Base-by-base conservation (phyloP, 2,113 vertebrate genomes). In the Cottus gobio region DNA sequence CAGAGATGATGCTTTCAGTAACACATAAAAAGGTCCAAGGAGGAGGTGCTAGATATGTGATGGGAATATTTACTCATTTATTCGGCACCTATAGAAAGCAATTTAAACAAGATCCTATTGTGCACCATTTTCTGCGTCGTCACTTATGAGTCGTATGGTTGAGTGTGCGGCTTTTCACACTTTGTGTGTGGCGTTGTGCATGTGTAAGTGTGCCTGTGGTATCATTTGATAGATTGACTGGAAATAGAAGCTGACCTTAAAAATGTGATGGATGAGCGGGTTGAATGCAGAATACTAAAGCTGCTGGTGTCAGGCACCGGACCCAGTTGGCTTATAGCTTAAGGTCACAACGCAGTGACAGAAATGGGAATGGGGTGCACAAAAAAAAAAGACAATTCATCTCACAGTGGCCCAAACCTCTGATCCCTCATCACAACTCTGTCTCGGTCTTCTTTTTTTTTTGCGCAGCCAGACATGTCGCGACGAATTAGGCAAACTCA, bases 201-300 rank as follows among this genome's bases (percentile, higher is more conserved):
- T 64, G 24, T 57, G n/a, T 77, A 77, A 78, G 75, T 74, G 73
- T 72, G 77, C 66, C 31, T 16, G 34, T 61, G 42, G 34, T 48
- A 71, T 85, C 64, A 87, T 91, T 90, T 93, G 90, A 93, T 88
- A 85, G 91, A 92, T 91, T 90, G 91, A 90, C 82, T 91, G 76
- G 82, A 93, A 94, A 94, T 92, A 88, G 91, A 87, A 84, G 81
- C 75, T 91, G 93, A 95, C 95, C 95, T 95, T 95, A 94, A 91
- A 90, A 93, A 86, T 87, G 87, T 93, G 94, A 95, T 92, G 92
- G 92, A 95, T 95, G 91, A 87, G 83, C 67, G 71, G 65, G 71
- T 71, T 80, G 87, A 36, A 82, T 73, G 79, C 79, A 74, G 92
- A 92, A 95, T 94, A 89, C 85, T 92, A 93, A 93, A 90, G 80